Conservation (phyloP, 2,888 invertebrate species). For the Meta bourneti region DNA sequence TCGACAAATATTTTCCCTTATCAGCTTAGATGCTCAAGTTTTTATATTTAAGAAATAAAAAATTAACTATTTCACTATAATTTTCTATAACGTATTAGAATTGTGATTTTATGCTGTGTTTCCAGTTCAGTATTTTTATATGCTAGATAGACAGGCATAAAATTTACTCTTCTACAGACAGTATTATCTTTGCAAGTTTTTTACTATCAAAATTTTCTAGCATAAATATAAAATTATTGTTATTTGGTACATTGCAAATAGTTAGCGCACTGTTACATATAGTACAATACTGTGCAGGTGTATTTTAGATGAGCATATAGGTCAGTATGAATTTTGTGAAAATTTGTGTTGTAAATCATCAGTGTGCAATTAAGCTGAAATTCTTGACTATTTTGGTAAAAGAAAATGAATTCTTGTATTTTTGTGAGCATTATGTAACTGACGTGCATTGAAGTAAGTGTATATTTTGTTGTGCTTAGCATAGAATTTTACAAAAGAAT, state of each 20-base stretch:
- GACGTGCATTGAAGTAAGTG: neutral
- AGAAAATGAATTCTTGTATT: constrained; percentile 46
- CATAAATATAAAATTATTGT: neutral
- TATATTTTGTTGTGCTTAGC: constrained; percentile 38
- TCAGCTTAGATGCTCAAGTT: constrained; percentile 32
- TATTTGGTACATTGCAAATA: constrained; percentile 40
- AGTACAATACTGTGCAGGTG: constrained; percentile 13
- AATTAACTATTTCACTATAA: constrained; percentile 32
- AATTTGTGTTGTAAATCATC: neutral
- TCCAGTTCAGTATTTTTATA: constrained; percentile 52
- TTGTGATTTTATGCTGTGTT: constrained; percentile 37
- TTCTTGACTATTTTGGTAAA: constrained; percentile 61
- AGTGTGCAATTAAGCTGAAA: constrained; percentile 20
- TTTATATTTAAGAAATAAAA: constrained; percentile 24
- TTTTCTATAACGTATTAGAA: constrained; percentile 28
- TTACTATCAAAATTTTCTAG: constrained; percentile 29
- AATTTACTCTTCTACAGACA: constrained; percentile 3
- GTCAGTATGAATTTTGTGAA: constrained; percentile 18
- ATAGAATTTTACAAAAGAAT: constrained; percentile 28
- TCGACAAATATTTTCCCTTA: constrained; percentile 25
- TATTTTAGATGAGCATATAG: constrained; percentile 3
- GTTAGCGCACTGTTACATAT: constrained; percentile 20
- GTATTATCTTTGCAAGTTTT: constrained; percentile 35
- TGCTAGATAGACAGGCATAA: constrained; percentile 38
- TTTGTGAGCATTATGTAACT: constrained; percentile 37